Base-by-base conservation (phyloP, 53 echinoderm and acorn worm genomes). In the Stichopus horrens region DNA sequence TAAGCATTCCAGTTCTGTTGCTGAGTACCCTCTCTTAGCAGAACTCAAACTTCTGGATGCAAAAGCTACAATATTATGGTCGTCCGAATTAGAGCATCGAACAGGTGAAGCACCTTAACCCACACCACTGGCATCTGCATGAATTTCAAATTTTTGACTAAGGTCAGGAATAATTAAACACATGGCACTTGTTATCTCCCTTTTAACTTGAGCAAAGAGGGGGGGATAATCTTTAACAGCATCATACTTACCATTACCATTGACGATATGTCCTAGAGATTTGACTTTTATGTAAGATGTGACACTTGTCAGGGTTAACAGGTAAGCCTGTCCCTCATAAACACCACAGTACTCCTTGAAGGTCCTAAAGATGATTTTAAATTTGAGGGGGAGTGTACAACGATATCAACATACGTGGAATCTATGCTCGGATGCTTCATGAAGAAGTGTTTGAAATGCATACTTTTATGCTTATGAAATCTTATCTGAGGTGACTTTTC, bases 1-100 rank as follows among this genome's bases (percentile, higher is more conserved):
- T n/a, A 90, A 76, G 81, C 91, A 93, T 59, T 93, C 89, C 58
- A 60, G 22, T 78, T 93, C 89, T 18, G 91, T 91, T 6, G 87
- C 78, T 10, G 74, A 79, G 82, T 93, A 93, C 19, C 91, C 91
- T 21, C 89, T 63, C 57, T 93, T 88, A 57, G 93, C 86, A 9
- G 56, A 20, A 19, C 54, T 58, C 5, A 93, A 85, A 5, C 89
- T 54, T 23, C 88, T 76, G 52, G 88, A 88, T 53, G 93, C 93
- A 75, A 89, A 93, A 11, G 86, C 91, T 37, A 93, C 83, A 18
- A 83, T 58, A 7, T 22, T 74, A 7, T n/a, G 74, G 6, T 74
- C 58, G 7, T 9, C 58, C 9, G 58, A 58, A 58, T 9, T 58
- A 58, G 58, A 58, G 58, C 58, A 9, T 18, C 16, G 74, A 18